Conservation (phyloP, 2,113 vertebrate genomes). For the Corydoras sp. region DNA sequence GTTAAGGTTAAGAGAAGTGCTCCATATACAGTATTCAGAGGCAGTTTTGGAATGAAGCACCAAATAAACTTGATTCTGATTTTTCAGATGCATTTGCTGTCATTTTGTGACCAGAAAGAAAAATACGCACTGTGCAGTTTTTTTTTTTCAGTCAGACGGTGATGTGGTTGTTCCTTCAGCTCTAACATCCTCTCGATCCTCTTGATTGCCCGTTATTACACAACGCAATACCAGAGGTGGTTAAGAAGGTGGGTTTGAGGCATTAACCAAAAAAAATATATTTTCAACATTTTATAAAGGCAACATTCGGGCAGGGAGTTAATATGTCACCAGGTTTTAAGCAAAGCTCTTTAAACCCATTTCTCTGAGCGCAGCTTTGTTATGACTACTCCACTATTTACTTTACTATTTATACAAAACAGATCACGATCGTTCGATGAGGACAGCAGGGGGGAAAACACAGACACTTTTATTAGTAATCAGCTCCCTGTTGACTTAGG, state of each 20-base stretch:
- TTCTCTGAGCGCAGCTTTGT: neutral
- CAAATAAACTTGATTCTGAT: neutral
- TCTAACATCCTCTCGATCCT: constrained; percentile 11
- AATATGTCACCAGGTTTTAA: constrained; percentile 5
- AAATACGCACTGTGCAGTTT: constrained; percentile 10
- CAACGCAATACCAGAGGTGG: constrained; percentile 17
- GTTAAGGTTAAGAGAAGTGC: neutral
- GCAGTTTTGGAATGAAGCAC: neutral
- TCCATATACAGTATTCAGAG: neutral
- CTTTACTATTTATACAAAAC: constrained; percentile 20
- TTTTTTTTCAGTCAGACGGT: constrained; percentile 2
- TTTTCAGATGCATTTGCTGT: neutral
- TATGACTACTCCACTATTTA: constrained; percentile 4
- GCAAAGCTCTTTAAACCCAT: constrained; percentile 3
- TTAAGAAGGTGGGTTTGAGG: neutral
- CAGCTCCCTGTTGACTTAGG: constrained; percentile 60
- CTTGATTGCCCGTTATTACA: constrained; percentile 23
- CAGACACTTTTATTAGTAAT: constrained; percentile 34
- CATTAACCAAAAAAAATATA: neutral
- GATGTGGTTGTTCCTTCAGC: constrained; percentile 17
- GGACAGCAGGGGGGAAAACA: constrained; percentile 14
- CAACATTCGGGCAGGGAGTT: constrained; percentile 24
- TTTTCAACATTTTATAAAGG: constrained; percentile 2
- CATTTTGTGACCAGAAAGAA: neutral
- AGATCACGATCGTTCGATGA: constrained; percentile 20